phyloP scores from a whole-genome alignment of 2,113 vertebrate species.

The Haemorhous mexicanus region DNA sequence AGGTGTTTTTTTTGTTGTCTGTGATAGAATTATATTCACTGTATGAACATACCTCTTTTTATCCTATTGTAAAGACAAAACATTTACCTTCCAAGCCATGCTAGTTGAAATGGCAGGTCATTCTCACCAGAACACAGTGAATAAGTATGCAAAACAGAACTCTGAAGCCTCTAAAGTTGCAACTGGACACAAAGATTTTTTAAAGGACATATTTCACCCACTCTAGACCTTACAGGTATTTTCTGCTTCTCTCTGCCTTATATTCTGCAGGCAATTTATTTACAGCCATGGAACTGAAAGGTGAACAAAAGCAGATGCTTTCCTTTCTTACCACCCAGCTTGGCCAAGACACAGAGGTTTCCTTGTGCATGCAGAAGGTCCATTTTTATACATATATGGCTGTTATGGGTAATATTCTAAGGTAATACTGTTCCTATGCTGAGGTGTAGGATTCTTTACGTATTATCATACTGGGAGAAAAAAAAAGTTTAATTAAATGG shows the following conservation, averaged over 20 bases:
- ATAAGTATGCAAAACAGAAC: not conserved
- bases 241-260: not conserved
- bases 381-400: fast-evolving
- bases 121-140: not conserved
- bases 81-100: not conserved
- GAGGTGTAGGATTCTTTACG: not conserved
- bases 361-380: not conserved
- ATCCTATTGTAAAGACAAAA: not conserved
- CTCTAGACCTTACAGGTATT: not conserved
- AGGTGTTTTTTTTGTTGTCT: fast-evolving
- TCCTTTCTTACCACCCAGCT: not conserved
- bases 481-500: not conserved
- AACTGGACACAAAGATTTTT: not conserved
- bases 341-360: not conserved
- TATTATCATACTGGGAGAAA: not conserved
- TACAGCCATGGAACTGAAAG: not conserved
- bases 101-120: not conserved
- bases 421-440: not conserved
- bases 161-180: not conserved
- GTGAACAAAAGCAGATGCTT: not conserved
- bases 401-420: not conserved
- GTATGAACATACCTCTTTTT: not conserved
- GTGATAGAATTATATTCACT: not conserved
- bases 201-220: not conserved
- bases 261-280: not conserved